phyloP scores from a whole-genome alignment of 2,113 vertebrate species.

The Neodontobutis hainanensis region DNA sequence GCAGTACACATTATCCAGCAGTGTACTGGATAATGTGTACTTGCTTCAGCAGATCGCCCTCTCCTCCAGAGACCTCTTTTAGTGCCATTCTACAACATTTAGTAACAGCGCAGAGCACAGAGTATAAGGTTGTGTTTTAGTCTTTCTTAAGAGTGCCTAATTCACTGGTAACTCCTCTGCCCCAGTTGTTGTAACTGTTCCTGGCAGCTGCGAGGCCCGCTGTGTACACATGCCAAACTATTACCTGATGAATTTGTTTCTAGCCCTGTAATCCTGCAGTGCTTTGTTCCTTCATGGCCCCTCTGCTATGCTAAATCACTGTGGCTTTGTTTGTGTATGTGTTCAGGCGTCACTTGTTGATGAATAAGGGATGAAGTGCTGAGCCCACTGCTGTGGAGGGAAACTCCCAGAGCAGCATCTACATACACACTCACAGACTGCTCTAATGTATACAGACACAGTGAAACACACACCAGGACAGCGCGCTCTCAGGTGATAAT shows the following conservation, averaged over 20 bases:
- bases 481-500: conserved; percentile 46
- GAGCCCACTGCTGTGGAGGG: background rate
- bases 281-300: conserved; percentile 14
- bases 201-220: conserved; percentile 14
- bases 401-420: background rate
- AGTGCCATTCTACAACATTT: background rate
- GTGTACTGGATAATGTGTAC: background rate
- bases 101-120: background rate
- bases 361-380: conserved; percentile 41
- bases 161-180: conserved; percentile 27
- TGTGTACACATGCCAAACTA: conserved; percentile 10
- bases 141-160: conserved; percentile 23
- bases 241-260: conserved; percentile 31
- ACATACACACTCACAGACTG: background rate
- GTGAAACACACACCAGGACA: background rate
- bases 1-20: background rate
- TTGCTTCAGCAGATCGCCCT: conserved; percentile 1
- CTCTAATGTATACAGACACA: background rate
- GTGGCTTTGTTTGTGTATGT: conserved; percentile 1
- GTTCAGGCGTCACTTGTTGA: conserved; percentile 36
- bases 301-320: conserved; percentile 30
- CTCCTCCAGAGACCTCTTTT: background rate
- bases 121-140: background rate
- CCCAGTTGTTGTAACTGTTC: conserved; percentile 13
- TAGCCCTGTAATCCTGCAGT: conserved; percentile 27